Evolutionary conservation across 2,797 vertebrate species (phyloP).

Genomic region (Mormyrops attenuatus): DNA sequence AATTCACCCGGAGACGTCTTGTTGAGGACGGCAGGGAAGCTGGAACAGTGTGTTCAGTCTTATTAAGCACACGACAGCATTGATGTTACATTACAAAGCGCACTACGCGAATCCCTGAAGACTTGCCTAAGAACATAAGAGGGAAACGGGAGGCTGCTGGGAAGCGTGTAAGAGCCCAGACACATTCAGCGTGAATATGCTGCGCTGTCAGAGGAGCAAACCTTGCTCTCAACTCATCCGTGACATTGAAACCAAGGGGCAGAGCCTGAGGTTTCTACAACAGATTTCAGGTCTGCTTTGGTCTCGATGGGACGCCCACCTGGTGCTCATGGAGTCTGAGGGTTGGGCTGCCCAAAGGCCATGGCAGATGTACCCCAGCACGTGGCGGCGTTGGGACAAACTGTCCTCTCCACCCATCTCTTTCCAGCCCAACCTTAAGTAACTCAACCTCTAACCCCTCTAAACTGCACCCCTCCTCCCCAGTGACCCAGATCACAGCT

Average conservation of each 20-base stretch:
- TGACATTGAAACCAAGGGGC: constrained; percentile 43
- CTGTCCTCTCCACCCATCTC: constrained; percentile 35
- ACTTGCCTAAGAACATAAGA: background rate
- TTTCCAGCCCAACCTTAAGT: constrained; percentile 12
- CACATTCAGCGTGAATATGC: background rate
- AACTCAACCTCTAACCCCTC: background rate
- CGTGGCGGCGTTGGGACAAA: constrained; percentile 26
- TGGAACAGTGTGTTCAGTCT: background rate
- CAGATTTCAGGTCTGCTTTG: constrained; percentile 44
- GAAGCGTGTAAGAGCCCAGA: background rate
- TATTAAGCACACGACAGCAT: background rate
- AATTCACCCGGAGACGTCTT: background rate
- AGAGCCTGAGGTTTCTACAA: constrained; percentile 30
- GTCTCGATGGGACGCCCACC: constrained; percentile 43
- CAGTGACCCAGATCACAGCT: constrained; percentile 65
- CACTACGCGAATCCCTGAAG: background rate
- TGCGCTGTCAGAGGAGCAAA: background rate
- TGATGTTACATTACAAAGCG: constrained; percentile 2
- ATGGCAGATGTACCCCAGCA: constrained; percentile 52
- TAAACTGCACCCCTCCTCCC: constrained; percentile 35
- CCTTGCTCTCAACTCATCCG: constrained; percentile 4
- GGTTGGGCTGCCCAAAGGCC: constrained; percentile 46
- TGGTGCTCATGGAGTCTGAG: constrained; percentile 25
- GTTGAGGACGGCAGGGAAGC: background rate
- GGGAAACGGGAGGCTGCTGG: background rate